Evolutionary conservation across 2,113 vertebrate genomes (phyloP), one percentile per base, ranked within the genome.

Genomic region (Mirounga angustirostris): DNA sequence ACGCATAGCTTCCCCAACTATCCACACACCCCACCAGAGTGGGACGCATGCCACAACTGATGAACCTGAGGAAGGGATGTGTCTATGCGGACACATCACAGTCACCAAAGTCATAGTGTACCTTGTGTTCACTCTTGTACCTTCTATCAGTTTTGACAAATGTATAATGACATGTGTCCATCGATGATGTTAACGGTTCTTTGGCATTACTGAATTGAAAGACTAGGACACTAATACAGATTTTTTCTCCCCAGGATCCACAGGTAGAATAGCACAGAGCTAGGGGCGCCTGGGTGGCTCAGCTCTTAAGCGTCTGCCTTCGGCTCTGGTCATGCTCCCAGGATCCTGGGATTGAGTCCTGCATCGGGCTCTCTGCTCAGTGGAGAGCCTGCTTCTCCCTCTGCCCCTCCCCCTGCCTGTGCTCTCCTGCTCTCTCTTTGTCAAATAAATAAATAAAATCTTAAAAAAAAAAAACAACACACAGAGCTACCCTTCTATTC

Each of bases 1-100:
- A 43, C 0, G 14, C 14, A 19, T 1, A 11, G 3, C 18, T 13
- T 52, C 36, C 14, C 10, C 26, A 4, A 15, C 1, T 6, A 2
- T 15, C 59, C 67, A 7, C 28, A 30, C 1, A 7, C n/a, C n/a
- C 11, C 52, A 52, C 18, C 12, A 12, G 50, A n/a, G 14, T 2
- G 54, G 58, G 21, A 28, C 22, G 2, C 50, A 61, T 5, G 59
- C 52, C 26, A 5, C 12, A 22, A 4, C 0, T 7, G 59, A n/a
- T 7, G n/a, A 81, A 24, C 16, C 4, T 36, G 36, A 36, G 36
- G 36, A 36, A 36, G 36, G 36, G 36, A 36, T 36, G 36, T 36
- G 36, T 36, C 36, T 7, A 21, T 1, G 3, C 0, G 0, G 58
- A 56, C 46, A 69, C 16, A 13, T 18, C 9, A 14, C 15, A 4